These are phyloP conservation scores for Nephrotoma flavescens DNA, from an alignment of 2,888 invertebrate genomes.

Conservation along the genomic window DNA sequence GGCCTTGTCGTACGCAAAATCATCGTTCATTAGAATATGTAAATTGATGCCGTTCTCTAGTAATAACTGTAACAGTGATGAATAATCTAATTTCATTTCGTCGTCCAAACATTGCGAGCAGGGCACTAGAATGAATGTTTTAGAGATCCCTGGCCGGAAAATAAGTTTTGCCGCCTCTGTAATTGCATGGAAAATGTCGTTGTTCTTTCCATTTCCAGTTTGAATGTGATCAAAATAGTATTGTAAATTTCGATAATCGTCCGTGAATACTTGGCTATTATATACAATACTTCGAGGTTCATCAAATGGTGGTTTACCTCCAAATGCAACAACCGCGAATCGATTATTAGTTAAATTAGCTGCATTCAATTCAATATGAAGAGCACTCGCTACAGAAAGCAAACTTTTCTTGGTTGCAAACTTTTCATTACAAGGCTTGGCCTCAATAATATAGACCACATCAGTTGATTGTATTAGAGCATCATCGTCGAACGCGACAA, in stretches of 20 bases:
- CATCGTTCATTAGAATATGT: conserved; percentile 70
- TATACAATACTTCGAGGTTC: conserved; percentile 58
- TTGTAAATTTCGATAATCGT: conserved; percentile 41
- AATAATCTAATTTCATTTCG: conserved; percentile 65
- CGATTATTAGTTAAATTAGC: conserved; percentile 51
- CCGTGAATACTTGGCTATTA: conserved; percentile 52
- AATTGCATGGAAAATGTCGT: conserved; percentile 63
- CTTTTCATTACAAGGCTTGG: conserved; percentile 65
- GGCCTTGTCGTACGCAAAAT: conserved; percentile 60
- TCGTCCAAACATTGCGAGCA: conserved; percentile 58
- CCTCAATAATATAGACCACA: conserved; percentile 79
- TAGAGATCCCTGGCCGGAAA: conserved; percentile 71
- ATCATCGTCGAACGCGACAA: conserved; percentile 44
- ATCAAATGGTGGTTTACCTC: conserved; percentile 59
- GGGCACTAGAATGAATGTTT: conserved; percentile 65
- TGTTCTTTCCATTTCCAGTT: conserved; percentile 39
- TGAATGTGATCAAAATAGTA: conserved; percentile 55
- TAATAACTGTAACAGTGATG: conserved; percentile 65
- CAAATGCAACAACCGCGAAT: conserved; percentile 70
- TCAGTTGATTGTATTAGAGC: conserved; percentile 57
- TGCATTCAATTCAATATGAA: conserved; percentile 53
- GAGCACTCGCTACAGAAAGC: conserved; percentile 46
- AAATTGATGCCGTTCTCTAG: conserved; percentile 66
- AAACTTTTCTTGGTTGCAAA: conserved; percentile 50
- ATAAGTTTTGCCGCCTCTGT: conserved; percentile 55